These are phyloP conservation scores for Guaruba guarouba DNA, from an alignment of 2,113 vertebrate genomes.

Conservation along the genomic window DNA sequence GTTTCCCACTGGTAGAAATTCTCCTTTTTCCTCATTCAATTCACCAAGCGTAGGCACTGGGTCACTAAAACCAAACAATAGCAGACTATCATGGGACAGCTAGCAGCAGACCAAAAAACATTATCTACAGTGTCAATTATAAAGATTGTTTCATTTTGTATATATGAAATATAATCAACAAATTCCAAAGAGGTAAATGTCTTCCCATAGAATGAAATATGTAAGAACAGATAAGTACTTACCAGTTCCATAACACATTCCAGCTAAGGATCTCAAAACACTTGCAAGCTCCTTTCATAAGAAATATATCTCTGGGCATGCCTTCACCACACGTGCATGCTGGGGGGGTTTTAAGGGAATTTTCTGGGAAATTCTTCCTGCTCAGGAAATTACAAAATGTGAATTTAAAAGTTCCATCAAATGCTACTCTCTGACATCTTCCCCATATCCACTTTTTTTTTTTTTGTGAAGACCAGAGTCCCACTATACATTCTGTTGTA, in stretches of 20 bases:
- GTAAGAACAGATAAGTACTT: background rate
- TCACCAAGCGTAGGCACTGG: background rate
- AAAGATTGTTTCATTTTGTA: background rate
- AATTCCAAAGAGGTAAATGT: background rate
- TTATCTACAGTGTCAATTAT: background rate
- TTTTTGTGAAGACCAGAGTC: background rate
- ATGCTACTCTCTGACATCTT: background rate
- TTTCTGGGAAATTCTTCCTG: background rate
- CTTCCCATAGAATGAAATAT: background rate
- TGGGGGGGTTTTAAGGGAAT: background rate
- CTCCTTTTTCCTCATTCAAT: background rate
- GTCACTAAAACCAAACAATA: background rate
- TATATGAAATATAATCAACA: background rate
- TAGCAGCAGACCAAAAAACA: background rate
- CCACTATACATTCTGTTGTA: background rate
- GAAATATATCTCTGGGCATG: background rate
- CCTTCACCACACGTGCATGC: background rate
- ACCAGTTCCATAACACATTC: background rate
- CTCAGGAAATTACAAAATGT: background rate
- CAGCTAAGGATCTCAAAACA: background rate
- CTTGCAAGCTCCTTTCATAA: background rate
- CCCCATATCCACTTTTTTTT: background rate
- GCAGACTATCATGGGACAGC: conserved; percentile 2
- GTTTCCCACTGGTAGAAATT: background rate
- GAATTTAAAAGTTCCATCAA: background rate